A percentile compares a stretch with the other conserved stretches of the same genome.
Conservation (phyloP, 2,113 vertebrate genomes). For the Sinocyclocheilus anshuiensis region DNA sequence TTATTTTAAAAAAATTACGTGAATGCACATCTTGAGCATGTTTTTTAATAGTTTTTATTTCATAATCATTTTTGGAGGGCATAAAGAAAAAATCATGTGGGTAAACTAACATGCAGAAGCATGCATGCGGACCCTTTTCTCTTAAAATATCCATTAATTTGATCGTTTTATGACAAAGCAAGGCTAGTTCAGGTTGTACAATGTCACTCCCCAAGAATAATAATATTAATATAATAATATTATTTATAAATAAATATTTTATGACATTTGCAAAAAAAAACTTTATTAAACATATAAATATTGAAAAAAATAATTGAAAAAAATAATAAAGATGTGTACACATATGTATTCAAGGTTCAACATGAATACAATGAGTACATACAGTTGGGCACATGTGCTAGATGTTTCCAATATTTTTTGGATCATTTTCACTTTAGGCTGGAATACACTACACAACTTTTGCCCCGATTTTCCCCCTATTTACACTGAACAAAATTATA, state of each 20-base stretch:
- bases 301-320: not conserved
- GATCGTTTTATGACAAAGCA: not conserved
- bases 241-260: not conserved
- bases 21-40: not conserved
- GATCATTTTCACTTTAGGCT: too few relatives aligned
- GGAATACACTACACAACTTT: too few relatives aligned
- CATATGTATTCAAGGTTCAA: not conserved
- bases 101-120: not conserved
- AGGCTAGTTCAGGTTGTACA: not conserved
- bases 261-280: not conserved
- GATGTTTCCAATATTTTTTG: too few relatives aligned
- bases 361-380: too few relatives aligned
- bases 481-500: too few relatives aligned
- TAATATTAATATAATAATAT: too few relatives aligned
- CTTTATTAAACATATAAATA: not conserved
- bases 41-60: not conserved
- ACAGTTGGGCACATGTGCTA: too few relatives aligned
- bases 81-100: not conserved
- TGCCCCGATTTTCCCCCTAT: too few relatives aligned
- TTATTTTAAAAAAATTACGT: not conserved
- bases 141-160: not conserved
- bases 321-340: not conserved
- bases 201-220: not conserved
- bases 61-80: not conserved
- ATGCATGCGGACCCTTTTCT: not conserved